Evolutionary conservation across 23 tunicate species (phyloP), one percentile per base, ranked within the genome.

Genomic region (Phallusia fumigata): DNA sequence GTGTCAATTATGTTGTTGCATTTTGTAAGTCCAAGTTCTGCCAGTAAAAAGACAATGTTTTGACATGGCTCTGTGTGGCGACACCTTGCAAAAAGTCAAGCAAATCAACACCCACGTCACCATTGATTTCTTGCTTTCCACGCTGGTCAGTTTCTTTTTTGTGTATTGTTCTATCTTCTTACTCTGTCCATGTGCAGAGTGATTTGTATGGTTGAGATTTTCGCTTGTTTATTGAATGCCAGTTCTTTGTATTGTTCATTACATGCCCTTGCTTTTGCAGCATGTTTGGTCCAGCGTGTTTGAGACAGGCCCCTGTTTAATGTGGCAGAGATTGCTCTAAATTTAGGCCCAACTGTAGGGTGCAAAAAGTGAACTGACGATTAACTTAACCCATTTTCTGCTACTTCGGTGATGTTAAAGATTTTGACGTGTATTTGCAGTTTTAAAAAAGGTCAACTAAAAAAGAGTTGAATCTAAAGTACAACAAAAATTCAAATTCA

Each of bases 1-100:
- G n/a, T 86, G 89, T 50, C 73, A 31, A 31, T 50, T 80, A 33
- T 86, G 89, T 65, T 86, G 89, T 79, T 51, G 64, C 36, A 86
- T 86, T 10, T 53, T 79, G 36, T 86, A 76, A 72, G 30, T 77
- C 28, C 2, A 22, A 3, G 26, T 8, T 1, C 16, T 51, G 58
- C 15, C 69, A 58, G 3, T 58, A 58, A 58, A 58, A 24, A 33
- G 35, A 74, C 22, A 74, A 30, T 33, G 12, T 33, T 74, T 28
- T 8, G 78, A 74, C 35, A 31, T 28, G 22, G 78, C 35, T 33
- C 35, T 16, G 19, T 58, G 69, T 58, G 15, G 3, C 1, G 28
- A 58, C 58, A 58, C 28, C 1, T 58, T 13, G 58, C 69, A 58
- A 16, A 58, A 8, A 58, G 47, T 40, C 47, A 40, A 40, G 47